These are phyloP conservation scores for Eubucco bourcierii DNA, from an alignment of 2,113 vertebrate genomes.

Conservation along the genomic window DNA sequence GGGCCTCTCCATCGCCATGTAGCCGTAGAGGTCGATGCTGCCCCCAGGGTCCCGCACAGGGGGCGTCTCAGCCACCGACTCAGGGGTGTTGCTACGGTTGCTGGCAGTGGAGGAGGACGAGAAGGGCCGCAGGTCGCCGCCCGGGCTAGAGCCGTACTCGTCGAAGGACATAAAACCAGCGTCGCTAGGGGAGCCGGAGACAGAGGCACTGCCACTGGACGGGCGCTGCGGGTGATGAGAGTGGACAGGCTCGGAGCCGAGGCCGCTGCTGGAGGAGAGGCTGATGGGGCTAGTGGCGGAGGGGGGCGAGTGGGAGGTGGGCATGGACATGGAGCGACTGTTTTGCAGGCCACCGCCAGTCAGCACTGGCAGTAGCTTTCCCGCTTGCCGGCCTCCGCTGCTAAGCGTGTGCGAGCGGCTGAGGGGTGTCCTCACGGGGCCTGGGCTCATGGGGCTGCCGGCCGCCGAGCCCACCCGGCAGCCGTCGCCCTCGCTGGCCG, in stretches of 20 bases:
- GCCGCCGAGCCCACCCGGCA: conserved; percentile 81
- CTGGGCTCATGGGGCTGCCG: conserved; percentile 89
- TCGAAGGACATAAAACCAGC: conserved; percentile 93
- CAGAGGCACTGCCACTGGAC: conserved; percentile 90
- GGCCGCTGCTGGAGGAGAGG: conserved; percentile 83
- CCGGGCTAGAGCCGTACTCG: conserved; percentile 92
- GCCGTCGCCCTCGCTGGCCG: conserved; percentile 86
- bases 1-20: conserved; percentile 91
- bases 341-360: conserved; percentile 80
- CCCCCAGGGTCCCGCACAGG: conserved; percentile 77
- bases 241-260: conserved; percentile 80
- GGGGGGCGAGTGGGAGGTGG: conserved; percentile 85
- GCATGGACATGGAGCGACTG: conserved; percentile 93
- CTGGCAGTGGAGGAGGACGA: conserved; percentile 66
- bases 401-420: conserved; percentile 87
- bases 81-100: conserved; percentile 88
- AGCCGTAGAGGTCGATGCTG: conserved; percentile 82
- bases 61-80: conserved; percentile 87
- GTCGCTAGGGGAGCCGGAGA: conserved; percentile 92
- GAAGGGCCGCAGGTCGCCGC: conserved; percentile 78
- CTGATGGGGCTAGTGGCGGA: conserved; percentile 81
- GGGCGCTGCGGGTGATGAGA: conserved; percentile 80
- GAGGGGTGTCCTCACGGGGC: conserved; percentile 81
- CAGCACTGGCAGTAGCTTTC: conserved; percentile 54
- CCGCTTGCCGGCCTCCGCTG: conserved; percentile 41